phyloP scores from a whole-genome alignment of 2,888 invertebrate species.

The Pristionchus entomophagus region DNA sequence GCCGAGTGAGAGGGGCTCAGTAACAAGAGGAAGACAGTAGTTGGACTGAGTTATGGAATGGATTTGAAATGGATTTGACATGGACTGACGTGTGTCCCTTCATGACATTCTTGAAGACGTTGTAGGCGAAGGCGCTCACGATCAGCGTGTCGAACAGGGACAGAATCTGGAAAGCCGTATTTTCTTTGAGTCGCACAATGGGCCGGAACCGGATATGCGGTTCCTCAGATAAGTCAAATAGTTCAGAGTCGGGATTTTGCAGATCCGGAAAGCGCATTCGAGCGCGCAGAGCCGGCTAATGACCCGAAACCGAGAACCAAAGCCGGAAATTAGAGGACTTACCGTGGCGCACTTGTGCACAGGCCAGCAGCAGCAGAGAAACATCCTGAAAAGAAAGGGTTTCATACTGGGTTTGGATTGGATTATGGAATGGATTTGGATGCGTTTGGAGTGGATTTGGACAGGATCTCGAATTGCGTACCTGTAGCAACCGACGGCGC shows the following conservation, averaged over 20 bases:
- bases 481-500: constrained; percentile 44
- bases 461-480: too few relatives aligned
- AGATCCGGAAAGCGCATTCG: too few relatives aligned
- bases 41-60: background rate
- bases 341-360: constrained; percentile 70
- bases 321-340: background rate
- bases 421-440: too few relatives aligned
- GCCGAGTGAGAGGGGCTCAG: background rate
- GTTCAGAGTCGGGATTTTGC: too few relatives aligned
- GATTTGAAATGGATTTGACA: background rate
- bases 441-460: too few relatives aligned
- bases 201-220: background rate
- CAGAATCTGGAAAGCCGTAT: constrained; percentile 54
- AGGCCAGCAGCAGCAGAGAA: constrained; percentile 71
- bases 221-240: too few relatives aligned
- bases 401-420: too few relatives aligned
- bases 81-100: constrained; percentile 28
- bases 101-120: constrained; percentile 51
- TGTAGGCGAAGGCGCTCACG: constrained; percentile 57
- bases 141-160: constrained; percentile 61
- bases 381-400: too few relatives aligned
- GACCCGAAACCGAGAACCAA: too few relatives aligned
- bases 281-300: too few relatives aligned
- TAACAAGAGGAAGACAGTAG: too few relatives aligned
- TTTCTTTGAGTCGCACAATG: too few relatives aligned